Conservation (phyloP, 2,888 invertebrate genomes). For the Trichogramma dendrolimi region DNA sequence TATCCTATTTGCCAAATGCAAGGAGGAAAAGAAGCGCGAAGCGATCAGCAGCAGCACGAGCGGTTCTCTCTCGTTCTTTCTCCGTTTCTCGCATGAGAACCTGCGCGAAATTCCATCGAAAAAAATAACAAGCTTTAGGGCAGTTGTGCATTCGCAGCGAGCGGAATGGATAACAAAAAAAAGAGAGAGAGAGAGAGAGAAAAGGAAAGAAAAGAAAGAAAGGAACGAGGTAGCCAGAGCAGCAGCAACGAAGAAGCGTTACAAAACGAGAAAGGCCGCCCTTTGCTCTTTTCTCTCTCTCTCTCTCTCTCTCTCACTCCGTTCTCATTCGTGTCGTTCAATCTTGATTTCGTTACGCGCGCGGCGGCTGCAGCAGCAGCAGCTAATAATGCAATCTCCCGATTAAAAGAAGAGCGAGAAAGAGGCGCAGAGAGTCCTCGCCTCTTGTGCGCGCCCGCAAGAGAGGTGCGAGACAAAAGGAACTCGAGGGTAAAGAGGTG, state of each 20-base stretch:
- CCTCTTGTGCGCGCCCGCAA: constrained; percentile 2
- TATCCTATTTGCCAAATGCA: too few species aligned
- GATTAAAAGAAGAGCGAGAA: constrained; percentile 21
- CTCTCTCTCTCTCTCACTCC: neutral
- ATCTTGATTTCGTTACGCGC: constrained; percentile 31
- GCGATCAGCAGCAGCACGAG: too few species aligned
- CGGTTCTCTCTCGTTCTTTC: too few species aligned
- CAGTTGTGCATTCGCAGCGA: too few species aligned
- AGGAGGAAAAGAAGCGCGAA: too few species aligned
- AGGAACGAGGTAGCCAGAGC: neutral
- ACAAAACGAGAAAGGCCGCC: neutral
- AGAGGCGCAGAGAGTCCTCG: neutral
- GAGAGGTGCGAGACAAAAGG: constrained; percentile 22
- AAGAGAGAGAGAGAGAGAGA: neutral
- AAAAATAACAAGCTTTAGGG: too few species aligned
- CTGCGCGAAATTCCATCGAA: too few species aligned
- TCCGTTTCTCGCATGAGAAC: too few species aligned
- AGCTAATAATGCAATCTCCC: constrained; percentile 30
- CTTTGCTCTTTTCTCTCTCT: neutral
- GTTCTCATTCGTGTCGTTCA: constrained; percentile 4
- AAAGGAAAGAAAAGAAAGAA: neutral
- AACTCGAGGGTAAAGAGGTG: too few species aligned
- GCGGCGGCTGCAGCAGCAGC: neutral
- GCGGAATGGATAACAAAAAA: neutral
- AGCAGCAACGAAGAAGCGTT: neutral